Evolutionary conservation across 2,113 vertebrate genomes (phyloP), one percentile per base, ranked within the genome.

Genomic region (Verasper variegatus): DNA sequence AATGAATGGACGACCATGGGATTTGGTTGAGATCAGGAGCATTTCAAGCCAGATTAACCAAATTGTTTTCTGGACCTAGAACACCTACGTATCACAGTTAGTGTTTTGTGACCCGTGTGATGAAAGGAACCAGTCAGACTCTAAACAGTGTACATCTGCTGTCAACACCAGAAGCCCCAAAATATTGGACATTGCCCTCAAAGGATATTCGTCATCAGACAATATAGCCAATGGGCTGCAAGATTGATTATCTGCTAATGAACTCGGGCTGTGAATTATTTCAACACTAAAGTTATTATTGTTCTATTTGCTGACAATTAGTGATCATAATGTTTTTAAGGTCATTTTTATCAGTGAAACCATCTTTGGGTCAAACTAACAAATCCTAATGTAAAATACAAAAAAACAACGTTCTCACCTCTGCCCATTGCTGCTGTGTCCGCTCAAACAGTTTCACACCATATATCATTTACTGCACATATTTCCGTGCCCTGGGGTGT

Each of bases 391-490:
- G 4, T 51, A 65, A 51, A 81, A 14, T 65, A 21, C 1, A 21
- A 15, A 27, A 20, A 24, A 60, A 61, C 0, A 24, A 27, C 13
- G 51, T 61, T 70, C 51, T 70, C 21, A n/a, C 13, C n/a, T 51
- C 67, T 56, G 26, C 35, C 47, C 58, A 47, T 12, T 0, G 6
- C 52, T 79, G 65, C 0, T 13, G 47, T 27, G 23, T 55, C 37
- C 51, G 42, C 15, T 51, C 49, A 59, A 37, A 72, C 57, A 49
- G 21, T 65, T 57, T 49, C 27, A 27, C 64, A 74, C 23, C 27
- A 74, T 56, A 73, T 62, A 72, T 35, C 56, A 71, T 60, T 60
- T 31, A 31, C 31, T 31, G 31, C 68, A 69, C 76, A 75, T 82
- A 64, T 51, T 31, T 65, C 5, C 27, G 31, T 67, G 20, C 73